Base-by-base conservation (phyloP, 1,140 invertebrate species). In the Aphelenchoides avenae region DNA sequence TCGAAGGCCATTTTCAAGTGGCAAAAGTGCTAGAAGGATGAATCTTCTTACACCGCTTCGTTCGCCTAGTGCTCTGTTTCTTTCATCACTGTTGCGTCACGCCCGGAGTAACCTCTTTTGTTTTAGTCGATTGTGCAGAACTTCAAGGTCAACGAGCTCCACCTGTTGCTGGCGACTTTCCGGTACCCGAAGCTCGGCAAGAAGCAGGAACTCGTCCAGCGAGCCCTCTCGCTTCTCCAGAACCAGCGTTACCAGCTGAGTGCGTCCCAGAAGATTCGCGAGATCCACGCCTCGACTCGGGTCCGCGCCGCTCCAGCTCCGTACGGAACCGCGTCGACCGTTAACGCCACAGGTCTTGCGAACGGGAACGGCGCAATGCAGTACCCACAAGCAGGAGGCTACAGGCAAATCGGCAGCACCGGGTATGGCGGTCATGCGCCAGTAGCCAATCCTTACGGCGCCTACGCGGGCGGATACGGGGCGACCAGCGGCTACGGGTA, bases 121-220 rank as follows among this genome's bases (percentile, higher is more conserved):
- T n/a, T n/a, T n/a, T n/a, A n/a, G n/a, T n/a, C n/a, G n/a, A n/a
- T n/a, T n/a, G n/a, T n/a, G n/a, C n/a, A n/a, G n/a, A n/a, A n/a
- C n/a, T n/a, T n/a, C n/a, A n/a, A n/a, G n/a, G 81, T 83, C 11
- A 80, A 82, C 36, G 82, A 83, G 66, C 77, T 83, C 29, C 81
- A 83, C 64, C 76, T 87, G 78, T 79, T 91, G 78, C 83, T 90
- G 70, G 86, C 85, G 76, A 86, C 86, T 80, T 88, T 88, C 76
- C 87, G 87, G 66, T 83, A 85, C 77, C 89, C 88, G 79, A 89
- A 87, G 79, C 84, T 84, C 70, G 89, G 89, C 61, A 83, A 88
- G 77, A 91, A 91, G 82, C 84, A 84, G 61, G 89, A 91, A 80
- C 81, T 91, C 48, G 85, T 89, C 80, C 80, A 82, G 56, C 82